Percentiles rank a stretch among this genome's conserved stretches.
phyloP scores from a whole-genome alignment of 2,113 vertebrate species.

The Brienomyrus brachyistius region DNA sequence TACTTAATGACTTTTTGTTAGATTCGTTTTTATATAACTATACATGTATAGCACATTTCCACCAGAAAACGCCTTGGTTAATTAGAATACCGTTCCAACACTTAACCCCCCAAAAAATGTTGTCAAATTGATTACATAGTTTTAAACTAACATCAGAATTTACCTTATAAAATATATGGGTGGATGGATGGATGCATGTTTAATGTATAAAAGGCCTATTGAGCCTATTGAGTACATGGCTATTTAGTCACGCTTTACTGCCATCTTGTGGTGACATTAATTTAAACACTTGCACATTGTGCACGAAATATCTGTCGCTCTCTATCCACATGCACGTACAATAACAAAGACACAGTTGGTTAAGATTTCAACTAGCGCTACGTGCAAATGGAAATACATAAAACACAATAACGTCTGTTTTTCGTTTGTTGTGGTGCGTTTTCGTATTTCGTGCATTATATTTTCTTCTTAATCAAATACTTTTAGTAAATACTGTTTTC shows the following conservation, averaged over 20 bases:
- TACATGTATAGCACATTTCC: not conserved
- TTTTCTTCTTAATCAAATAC: not conserved
- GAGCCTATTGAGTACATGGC: not conserved
- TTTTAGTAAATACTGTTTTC: not conserved
- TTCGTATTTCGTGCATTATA: not conserved
- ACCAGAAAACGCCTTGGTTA: not conserved
- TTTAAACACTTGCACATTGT: not conserved
- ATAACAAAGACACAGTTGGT: not conserved
- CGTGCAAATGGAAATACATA: not conserved
- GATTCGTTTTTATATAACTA: not conserved
- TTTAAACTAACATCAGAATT: not conserved
- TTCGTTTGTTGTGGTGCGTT: not conserved
- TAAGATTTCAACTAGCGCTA: not conserved
- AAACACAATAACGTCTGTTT: not conserved
- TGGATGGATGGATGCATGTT: not conserved
- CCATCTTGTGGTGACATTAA: conserved; percentile 12
- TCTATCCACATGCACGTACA: not conserved
- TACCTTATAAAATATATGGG: not conserved
- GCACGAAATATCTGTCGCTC: not conserved
- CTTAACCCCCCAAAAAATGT: not conserved
- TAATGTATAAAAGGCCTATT: not conserved
- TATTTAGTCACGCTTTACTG: conserved; percentile 6
- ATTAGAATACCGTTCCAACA: not conserved
- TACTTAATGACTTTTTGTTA: not conserved
- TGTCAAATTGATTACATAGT: not conserved